Evolutionary conservation across 2,113 vertebrate genomes (phyloP), one percentile per base, ranked within the genome.

Genomic region (Epinephelus fuscoguttatus): DNA sequence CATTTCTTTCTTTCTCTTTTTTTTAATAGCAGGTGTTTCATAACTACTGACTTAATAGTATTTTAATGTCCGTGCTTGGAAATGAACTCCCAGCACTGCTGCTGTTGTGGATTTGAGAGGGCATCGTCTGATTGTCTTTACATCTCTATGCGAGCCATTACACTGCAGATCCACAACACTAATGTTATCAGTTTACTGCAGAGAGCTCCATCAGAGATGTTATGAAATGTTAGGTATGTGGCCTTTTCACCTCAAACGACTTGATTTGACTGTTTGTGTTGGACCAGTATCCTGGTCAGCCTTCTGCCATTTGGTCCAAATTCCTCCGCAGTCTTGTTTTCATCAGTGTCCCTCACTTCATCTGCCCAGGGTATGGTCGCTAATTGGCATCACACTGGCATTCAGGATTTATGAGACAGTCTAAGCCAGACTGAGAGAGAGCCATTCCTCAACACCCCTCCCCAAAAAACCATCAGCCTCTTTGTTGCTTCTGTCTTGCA

Each of bases 301-400:
- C 82, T 75, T 61, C 75, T 83, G 86, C 47, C 75, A 40, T 57
- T 80, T 70, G 37, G 45, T 81, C 81, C 25, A 55, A 89, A 88
- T 90, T 88, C 87, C 79, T 84, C 72, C 4, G 21, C 60, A 73
- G 81, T 73, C 71, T 77, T 91, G 85, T 83, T 91, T 87, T 84
- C 76, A 84, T 78, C 81, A 64, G 52, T 63, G 78, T 84, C 74
- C 76, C 79, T 57, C 63, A 18, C 75, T 72, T 68, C 78, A 21
- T 87, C 78, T 78, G 78, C 87, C 76, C 84, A 40, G 80, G 80
- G 82, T 75, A 82, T 5, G 72, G 57, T 40, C 63, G 4, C 79
- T 94, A 93, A 93, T 94, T 94, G 92, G 89, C 90, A 82, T 87
- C 93, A 91, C 81, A 52, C 88, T 85, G 81, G 70, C 73, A 73